Conservation (phyloP, 2,888 invertebrate species). For the Oxytorus armatus region DNA sequence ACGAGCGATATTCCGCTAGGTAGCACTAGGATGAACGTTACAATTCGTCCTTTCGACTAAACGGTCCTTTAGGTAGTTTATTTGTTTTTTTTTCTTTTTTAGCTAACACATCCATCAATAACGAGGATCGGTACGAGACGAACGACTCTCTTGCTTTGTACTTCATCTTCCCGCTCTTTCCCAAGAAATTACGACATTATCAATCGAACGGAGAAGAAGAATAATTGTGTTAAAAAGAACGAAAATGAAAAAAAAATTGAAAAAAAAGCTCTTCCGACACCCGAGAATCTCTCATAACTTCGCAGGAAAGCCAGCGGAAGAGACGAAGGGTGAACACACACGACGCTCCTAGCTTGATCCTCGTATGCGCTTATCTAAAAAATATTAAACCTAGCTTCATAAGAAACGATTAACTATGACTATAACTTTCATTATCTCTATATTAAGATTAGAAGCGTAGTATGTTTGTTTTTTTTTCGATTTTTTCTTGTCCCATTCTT, state of each 20-base stretch:
- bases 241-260: slow-evolving; percentile 18
- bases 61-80: slow-evolving; percentile 50
- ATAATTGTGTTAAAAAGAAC: neutral
- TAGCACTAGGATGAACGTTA: slow-evolving; percentile 59
- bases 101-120: slow-evolving; percentile 62
- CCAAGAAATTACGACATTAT: slow-evolving; percentile 63
- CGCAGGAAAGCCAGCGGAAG: slow-evolving; percentile 62
- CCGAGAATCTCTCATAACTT: slow-evolving; percentile 60
- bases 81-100: slow-evolving; percentile 33
- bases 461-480: slow-evolving; percentile 75
- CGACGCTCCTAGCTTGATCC: slow-evolving; percentile 68
- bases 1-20: slow-evolving; percentile 53
- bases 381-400: slow-evolving; percentile 78
- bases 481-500: slow-evolving; percentile 71
- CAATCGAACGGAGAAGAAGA: slow-evolving; percentile 32
- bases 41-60: slow-evolving; percentile 51
- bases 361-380: slow-evolving; percentile 76
- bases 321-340: slow-evolving; percentile 57
- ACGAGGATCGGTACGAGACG: slow-evolving; percentile 66
- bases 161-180: slow-evolving; percentile 60
- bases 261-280: no score
- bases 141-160: slow-evolving; percentile 56
- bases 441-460: slow-evolving; percentile 82
- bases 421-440: slow-evolving; percentile 80
- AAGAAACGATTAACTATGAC: slow-evolving; percentile 80